Percentiles rank a stretch among this genome's conserved stretches.
Evolutionary conservation across 2,113 vertebrate species (phyloP).

Genomic region (Butorides virescens): DNA sequence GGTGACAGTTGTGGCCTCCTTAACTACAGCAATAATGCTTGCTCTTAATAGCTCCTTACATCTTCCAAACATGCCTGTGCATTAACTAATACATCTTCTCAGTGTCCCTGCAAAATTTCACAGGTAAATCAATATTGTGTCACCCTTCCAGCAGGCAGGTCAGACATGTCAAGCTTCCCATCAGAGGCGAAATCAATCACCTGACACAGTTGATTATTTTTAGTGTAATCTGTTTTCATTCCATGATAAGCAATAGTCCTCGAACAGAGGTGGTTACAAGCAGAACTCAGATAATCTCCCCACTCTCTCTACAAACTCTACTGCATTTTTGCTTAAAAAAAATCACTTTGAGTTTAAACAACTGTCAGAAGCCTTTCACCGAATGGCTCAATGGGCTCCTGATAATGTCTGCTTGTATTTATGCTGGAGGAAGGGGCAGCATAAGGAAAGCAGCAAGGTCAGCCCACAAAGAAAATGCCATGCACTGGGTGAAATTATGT

Average conservation of each 20-base stretch:
- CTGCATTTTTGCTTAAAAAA: neutral
- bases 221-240: slow-evolving; percentile 40
- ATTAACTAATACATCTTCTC: slow-evolving; percentile 14
- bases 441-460: neutral
- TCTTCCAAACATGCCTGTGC: neutral
- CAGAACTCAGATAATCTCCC: neutral
- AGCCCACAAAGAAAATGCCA: neutral
- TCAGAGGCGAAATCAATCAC: slow-evolving; percentile 32
- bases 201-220: neutral
- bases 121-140: slow-evolving; percentile 37
- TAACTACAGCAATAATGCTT: slow-evolving; percentile 8
- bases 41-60: slow-evolving; percentile 1
- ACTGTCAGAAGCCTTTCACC: slow-evolving; percentile 36
- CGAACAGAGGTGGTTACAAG: neutral
- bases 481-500: neutral
- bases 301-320: neutral
- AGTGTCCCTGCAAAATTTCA: neutral
- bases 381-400: neutral
- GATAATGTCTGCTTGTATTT: slow-evolving; percentile 13
- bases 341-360: slow-evolving; percentile 13
- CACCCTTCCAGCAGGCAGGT: slow-evolving; percentile 20
- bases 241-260: neutral
- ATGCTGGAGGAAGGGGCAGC: neutral
- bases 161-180: slow-evolving; percentile 15
- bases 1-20: neutral